A percentile compares a stretch with the other conserved stretches of the same genome.
Conservation (phyloP, 2,113 vertebrate genomes). For the Thymallus thymallus region DNA sequence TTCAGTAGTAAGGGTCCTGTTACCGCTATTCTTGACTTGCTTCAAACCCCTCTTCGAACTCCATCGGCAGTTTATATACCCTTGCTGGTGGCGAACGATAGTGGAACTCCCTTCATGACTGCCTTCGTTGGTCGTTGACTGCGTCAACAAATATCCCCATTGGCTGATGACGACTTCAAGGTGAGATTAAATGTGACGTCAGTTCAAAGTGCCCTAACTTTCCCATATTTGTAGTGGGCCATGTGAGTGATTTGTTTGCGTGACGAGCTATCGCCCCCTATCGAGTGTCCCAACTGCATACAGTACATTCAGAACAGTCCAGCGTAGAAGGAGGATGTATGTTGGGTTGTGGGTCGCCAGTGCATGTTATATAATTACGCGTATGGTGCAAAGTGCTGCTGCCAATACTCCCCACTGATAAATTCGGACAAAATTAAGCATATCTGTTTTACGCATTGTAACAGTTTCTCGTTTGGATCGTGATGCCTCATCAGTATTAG, state of each 20-base stretch:
- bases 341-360: slow-evolving; percentile 16
- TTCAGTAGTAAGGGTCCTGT: neutral
- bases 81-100: neutral
- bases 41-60: slow-evolving; percentile 49
- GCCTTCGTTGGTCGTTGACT: slow-evolving; percentile 1
- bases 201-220: slow-evolving; percentile 32
- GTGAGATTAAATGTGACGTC: slow-evolving; percentile 22
- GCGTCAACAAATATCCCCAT: slow-evolving; percentile 20
- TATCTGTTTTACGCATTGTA: neutral
- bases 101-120: neutral
- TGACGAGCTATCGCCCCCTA: neutral
- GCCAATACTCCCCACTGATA: neutral
- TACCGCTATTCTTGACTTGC: neutral
- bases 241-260: slow-evolving; percentile 19
- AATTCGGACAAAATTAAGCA: neutral
- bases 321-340: neutral
- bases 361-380: slow-evolving; percentile 34
- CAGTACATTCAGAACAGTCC: slow-evolving; percentile 39
- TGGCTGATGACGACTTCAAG: slow-evolving; percentile 17
- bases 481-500: neutral
- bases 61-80: slow-evolving; percentile 50
- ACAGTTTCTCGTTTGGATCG: neutral
- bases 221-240: slow-evolving; percentile 36
- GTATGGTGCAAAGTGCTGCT: neutral
- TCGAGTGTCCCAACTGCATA: slow-evolving; percentile 28